Conservation (phyloP, 2,888 invertebrate genomes). For the Pilophorus perplexus region DNA sequence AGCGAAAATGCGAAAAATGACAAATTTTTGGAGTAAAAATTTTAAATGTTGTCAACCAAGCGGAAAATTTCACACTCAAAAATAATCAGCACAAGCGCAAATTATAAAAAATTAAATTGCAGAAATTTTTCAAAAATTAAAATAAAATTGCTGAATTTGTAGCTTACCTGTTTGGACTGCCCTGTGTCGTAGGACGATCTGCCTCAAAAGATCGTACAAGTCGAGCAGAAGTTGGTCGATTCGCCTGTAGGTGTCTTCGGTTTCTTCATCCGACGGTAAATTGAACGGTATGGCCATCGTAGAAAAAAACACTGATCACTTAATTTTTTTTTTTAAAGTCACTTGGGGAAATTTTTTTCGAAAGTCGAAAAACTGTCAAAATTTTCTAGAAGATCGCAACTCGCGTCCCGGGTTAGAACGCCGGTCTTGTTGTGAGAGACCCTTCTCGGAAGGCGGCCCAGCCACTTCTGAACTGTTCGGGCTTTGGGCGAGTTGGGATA, state of each 20-base stretch:
- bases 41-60: too few species aligned
- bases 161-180: constrained; percentile 40
- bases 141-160: too few species aligned
- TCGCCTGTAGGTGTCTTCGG: constrained; percentile 60
- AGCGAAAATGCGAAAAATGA: too few species aligned
- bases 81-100: not conserved
- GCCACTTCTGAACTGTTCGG: constrained; percentile 37
- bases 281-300: constrained; percentile 61
- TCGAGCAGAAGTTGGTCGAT: constrained; percentile 60
- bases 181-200: constrained; percentile 53
- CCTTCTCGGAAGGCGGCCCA: constrained; percentile 33
- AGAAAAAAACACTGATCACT: constrained; percentile 25
- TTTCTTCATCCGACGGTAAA: constrained; percentile 59
- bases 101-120: too few species aligned
- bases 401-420: too few species aligned
- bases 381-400: not conserved
- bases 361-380: not conserved
- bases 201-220: constrained; percentile 59
- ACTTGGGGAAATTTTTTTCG: not conserved
- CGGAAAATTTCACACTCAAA: too few species aligned
- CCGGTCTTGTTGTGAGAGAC: not conserved
- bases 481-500: not conserved
- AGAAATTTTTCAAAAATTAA: too few species aligned
- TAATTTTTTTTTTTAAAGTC: not conserved
- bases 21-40: too few species aligned